Conservation (phyloP, 2,797 vertebrate species). For the Cyclopterus lumpus region DNA sequence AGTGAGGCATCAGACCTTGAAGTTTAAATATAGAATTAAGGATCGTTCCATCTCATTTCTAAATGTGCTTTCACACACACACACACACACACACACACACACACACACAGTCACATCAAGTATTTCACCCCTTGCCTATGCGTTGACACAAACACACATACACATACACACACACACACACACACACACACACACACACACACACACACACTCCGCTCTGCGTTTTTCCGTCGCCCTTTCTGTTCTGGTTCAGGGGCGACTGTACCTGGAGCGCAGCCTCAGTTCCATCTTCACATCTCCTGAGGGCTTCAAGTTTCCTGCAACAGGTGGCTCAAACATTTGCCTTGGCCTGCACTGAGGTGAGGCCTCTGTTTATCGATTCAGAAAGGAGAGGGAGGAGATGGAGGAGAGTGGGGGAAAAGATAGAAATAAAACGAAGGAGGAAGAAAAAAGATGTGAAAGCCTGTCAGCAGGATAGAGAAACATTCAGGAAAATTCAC, state of each 20-base stretch:
- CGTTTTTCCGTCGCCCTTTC: conserved; percentile 46
- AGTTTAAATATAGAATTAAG: conserved; percentile 67
- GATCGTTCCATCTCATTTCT: conserved; percentile 27
- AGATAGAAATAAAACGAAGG: conserved; percentile 43
- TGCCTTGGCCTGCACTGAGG: conserved; percentile 84
- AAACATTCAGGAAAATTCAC: conserved; percentile 32
- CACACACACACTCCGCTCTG: conserved; percentile 22
- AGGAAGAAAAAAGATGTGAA: not conserved
- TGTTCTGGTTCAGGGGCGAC: conserved; percentile 63
- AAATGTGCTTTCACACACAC: conserved; percentile 32
- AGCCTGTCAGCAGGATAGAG: conserved; percentile 34
- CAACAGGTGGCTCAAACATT: conserved; percentile 90
- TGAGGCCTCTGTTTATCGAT: conserved; percentile 84
- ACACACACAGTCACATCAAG: not conserved
- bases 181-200: conserved; percentile 30
- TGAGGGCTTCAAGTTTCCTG: conserved; percentile 84
- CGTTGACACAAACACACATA: conserved; percentile 10
- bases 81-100: conserved; percentile 38
- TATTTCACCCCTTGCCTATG: too few relatives aligned
- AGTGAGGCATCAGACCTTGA: conserved; percentile 30
- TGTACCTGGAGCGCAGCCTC: conserved; percentile 73
- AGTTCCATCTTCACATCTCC: conserved; percentile 78
- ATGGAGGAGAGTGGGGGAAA: conserved; percentile 49
- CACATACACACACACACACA: conserved; percentile 41
- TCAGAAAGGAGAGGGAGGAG: conserved; percentile 67